phyloP scores from a whole-genome alignment of 2,797 vertebrate species.

The Leptoclinus maculatus region DNA sequence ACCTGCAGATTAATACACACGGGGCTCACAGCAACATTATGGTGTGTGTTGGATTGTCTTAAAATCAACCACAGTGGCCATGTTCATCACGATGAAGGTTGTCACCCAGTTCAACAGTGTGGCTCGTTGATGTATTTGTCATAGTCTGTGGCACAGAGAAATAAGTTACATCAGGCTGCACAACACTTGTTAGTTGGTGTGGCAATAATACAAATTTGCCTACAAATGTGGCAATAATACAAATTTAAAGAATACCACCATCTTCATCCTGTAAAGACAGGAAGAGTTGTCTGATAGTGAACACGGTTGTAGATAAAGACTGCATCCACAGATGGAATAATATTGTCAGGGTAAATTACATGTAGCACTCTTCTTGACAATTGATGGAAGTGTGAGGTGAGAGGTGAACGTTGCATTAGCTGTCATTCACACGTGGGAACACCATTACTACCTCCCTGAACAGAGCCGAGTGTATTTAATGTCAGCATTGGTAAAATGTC shows the following conservation, averaged over 20 bases:
- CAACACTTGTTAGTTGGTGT: background rate
- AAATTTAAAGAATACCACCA: background rate
- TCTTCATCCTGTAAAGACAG: slow-evolving; percentile 8
- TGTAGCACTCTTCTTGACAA: slow-evolving; percentile 18
- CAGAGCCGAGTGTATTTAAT: slow-evolving; percentile 31
- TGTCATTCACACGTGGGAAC: slow-evolving; percentile 34
- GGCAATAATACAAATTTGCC: background rate
- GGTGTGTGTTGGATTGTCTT: background rate
- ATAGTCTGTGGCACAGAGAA: background rate
- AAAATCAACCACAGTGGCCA: background rate
- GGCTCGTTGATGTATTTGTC: background rate
- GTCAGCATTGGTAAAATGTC: slow-evolving; percentile 38
- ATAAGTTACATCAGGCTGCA: background rate
- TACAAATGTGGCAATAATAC: background rate
- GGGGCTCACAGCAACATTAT: background rate
- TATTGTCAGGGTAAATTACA: slow-evolving; percentile 40
- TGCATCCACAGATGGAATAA: slow-evolving; percentile 31
- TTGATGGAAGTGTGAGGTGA: slow-evolving; percentile 44
- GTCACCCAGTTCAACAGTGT: background rate
- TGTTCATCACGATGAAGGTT: background rate
- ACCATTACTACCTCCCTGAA: slow-evolving; percentile 47
- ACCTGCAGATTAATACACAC: background rate
- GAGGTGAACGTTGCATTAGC: slow-evolving; percentile 50
- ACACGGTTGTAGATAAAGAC: slow-evolving; percentile 15
- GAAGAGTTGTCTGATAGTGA: slow-evolving; percentile 11